Conservation (phyloP, 1,140 invertebrate genomes). For the Caenorhabditis remanei region DNA sequence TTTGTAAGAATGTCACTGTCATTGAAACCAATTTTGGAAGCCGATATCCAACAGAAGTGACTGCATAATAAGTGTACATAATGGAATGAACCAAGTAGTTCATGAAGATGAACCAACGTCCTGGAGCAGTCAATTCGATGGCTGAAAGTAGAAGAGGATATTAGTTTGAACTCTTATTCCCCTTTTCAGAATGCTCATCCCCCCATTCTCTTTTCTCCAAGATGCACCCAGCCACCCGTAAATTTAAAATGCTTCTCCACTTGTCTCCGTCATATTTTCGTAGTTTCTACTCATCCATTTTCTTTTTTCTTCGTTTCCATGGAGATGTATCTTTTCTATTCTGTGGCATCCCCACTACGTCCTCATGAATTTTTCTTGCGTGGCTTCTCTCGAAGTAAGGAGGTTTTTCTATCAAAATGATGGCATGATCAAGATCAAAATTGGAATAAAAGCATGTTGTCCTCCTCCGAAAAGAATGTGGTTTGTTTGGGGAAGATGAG, state of each 20-base stretch:
- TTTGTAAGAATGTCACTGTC: slow-evolving; percentile 89
- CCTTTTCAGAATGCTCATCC: too few species aligned
- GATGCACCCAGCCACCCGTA: not conserved
- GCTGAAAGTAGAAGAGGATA: slow-evolving; percentile 60
- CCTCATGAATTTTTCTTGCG: too few species aligned
- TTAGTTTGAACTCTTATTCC: not conserved
- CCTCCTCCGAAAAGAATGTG: not conserved
- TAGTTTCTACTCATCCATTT: not conserved
- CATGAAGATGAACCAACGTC: slow-evolving; percentile 97
- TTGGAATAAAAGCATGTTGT: not conserved
- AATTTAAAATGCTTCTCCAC: not conserved
- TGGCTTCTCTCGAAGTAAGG: too few species aligned
- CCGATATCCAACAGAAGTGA: slow-evolving; percentile 88
- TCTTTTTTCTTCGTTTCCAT: not conserved
- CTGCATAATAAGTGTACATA: slow-evolving; percentile 96
- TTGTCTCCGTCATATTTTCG: not conserved
- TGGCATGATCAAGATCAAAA: not conserved
- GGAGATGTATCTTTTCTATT: not conserved
- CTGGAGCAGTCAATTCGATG: slow-evolving; percentile 79
- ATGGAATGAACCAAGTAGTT: slow-evolving; percentile 95
- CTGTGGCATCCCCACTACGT: not conserved
- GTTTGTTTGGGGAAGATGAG: not conserved
- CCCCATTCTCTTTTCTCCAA: not conserved
- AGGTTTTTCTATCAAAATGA: not conserved
- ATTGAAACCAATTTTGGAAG: slow-evolving; percentile 88